Evolutionary conservation across 2,888 invertebrate species (phyloP).

Genomic region (Epistrophella euchroma): DNA sequence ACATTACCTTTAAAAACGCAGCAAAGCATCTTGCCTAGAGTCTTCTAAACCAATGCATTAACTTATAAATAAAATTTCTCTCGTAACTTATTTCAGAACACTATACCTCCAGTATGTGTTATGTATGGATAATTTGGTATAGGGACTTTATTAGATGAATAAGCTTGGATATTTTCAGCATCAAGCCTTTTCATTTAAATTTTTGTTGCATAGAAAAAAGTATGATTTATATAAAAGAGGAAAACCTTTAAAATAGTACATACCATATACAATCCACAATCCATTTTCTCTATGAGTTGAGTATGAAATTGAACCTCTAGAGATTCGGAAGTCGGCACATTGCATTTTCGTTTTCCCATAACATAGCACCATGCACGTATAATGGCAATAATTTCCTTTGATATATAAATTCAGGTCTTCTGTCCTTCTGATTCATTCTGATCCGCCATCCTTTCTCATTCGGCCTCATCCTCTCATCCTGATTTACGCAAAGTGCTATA

Average conservation of each 20-base stretch:
- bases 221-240: not conserved
- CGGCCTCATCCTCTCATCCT: constrained; percentile 72
- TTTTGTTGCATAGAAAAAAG: not conserved
- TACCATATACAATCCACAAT: no score
- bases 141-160: no score
- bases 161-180: not conserved
- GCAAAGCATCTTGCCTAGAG: no score
- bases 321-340: constrained; percentile 39
- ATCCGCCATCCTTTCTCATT: constrained; percentile 54
- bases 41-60: no score
- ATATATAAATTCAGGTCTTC: constrained; percentile 70
- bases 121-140: no score
- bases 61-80: no score
- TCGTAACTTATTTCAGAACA: no score
- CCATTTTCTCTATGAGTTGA: not conserved
- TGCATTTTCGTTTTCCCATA: constrained; percentile 56
- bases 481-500: constrained; percentile 75
- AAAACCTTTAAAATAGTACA: constrained; percentile 8
- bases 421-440: constrained; percentile 46
- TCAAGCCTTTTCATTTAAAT: not conserved
- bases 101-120: no score
- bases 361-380: constrained; percentile 67
- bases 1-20: no score
- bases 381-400: constrained; percentile 74
- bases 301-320: constrained; percentile 50